Evolutionary conservation across 2,113 vertebrate genomes (phyloP), one percentile per base, ranked within the genome.

Genomic region (Gavia stellata): DNA sequence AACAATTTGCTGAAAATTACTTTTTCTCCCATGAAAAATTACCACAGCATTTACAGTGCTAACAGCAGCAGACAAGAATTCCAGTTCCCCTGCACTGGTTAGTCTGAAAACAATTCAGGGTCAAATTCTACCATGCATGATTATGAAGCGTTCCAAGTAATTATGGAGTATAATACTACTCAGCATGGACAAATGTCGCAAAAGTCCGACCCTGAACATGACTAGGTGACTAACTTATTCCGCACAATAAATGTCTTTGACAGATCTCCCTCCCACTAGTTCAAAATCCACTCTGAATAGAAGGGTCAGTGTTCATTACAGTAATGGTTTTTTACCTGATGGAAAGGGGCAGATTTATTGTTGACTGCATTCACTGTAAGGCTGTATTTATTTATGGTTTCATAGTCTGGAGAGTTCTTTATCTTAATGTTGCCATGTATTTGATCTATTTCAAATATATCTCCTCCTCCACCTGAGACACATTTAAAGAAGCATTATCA

Each of bases 381-480:
- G 55, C 7, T 91, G 83, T 97, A 96, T 38, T 65, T 87, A 73
- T 79, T 88, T 73, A 47, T 49, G 19, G 55, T 72, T 96, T 98
- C 96, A 17, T 97, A 97, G 83, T 97, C 96, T 68, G 94, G 96
- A 83, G 91, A 81, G n/a, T 53, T 95, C 79, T 92, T 97, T 79
- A 98, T 93, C 45, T 89, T 96, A 75, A 98, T 94, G 58, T 88
- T 92, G 36, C 97, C 97, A 47, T 72, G 6, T 73, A 80, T 65
- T 96, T 45, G 92, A 95, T 97, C 97, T 71, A 98, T 95, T 94
- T 96, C 94, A 91, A 97, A 97, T 59, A 47, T 20, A 42, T 97
- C 81, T 85, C n/a, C 96, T 68, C 92, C 94, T 52, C 40, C 97
- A 94, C 72, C 97, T 97, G 81, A 70, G 45, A 72, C 6, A 89